Percentiles rank a stretch among this genome's conserved stretches.
phyloP scores from a whole-genome alignment of 2,113 vertebrate genomes.

The Hucho hucho region DNA sequence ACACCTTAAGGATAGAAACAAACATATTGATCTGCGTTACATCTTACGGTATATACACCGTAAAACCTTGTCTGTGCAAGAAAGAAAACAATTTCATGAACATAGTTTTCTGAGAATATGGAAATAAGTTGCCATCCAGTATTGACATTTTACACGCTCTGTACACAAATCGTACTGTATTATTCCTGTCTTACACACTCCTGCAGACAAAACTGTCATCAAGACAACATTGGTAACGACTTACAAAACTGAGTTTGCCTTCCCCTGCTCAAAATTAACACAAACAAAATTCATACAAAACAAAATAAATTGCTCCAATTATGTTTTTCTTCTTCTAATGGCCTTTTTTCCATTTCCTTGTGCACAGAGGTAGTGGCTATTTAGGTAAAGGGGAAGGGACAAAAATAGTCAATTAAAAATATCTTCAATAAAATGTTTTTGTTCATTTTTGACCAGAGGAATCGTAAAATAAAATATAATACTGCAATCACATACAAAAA shows the following conservation, averaged over 20 bases:
- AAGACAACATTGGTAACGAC: conserved; percentile 56
- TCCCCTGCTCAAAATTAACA: conserved; percentile 59
- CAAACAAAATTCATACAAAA: conserved; percentile 77
- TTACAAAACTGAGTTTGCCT: conserved; percentile 55
- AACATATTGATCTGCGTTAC: conserved; percentile 47
- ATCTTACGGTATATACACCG: conserved; percentile 48
- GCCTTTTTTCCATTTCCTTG: conserved; percentile 69
- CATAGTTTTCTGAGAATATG: conserved; percentile 59
- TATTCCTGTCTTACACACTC: conserved; percentile 49
- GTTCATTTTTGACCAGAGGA: conserved; percentile 63
- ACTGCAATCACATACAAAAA: conserved; percentile 99
- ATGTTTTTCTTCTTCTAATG: conserved; percentile 52
- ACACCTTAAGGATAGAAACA: conserved; percentile 46
- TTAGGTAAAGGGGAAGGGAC: conserved; percentile 69
- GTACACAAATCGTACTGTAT: conserved; percentile 58
- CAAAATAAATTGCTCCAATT: conserved; percentile 69
- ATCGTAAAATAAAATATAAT: conserved; percentile 86
- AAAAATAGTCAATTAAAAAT: conserved; percentile 74
- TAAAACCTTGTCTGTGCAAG: conserved; percentile 69
- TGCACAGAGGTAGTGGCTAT: conserved; percentile 83
- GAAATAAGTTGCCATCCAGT: conserved; percentile 63
- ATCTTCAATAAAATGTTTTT: conserved; percentile 74
- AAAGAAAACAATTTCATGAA: conserved; percentile 64
- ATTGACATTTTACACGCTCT: conserved; percentile 60
- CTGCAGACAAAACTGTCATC: conserved; percentile 38